Evolutionary conservation across 2,113 vertebrate genomes (phyloP).

Genomic region (Phylloscopus trochiloides): DNA sequence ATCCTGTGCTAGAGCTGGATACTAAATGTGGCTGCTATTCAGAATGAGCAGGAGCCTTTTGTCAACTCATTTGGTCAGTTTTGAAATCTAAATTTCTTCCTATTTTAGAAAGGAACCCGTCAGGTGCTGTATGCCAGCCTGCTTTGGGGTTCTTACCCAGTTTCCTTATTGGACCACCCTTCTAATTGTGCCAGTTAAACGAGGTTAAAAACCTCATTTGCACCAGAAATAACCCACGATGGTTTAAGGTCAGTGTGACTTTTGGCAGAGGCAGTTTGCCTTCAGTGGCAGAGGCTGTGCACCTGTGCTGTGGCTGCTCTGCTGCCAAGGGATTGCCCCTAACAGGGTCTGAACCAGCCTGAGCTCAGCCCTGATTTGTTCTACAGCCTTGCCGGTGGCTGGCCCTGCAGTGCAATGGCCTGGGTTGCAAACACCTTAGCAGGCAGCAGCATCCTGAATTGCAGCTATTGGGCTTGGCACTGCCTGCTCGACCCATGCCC

Average conservation of each 20-base stretch:
- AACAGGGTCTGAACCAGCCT: background rate
- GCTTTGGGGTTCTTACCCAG: background rate
- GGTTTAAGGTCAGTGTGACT: background rate
- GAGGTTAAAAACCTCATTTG: background rate
- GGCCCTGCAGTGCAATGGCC: background rate
- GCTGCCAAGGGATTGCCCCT: background rate
- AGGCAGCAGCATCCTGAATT: background rate
- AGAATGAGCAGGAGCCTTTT: background rate
- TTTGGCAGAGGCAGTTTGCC: background rate
- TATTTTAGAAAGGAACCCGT: background rate
- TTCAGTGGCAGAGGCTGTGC: background rate
- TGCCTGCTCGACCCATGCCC: conserved; percentile 29
- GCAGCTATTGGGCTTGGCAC: background rate
- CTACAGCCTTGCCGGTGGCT: background rate
- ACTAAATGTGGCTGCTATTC: background rate
- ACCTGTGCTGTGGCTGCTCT: background rate
- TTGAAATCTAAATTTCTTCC: background rate
- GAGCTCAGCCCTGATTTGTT: background rate
- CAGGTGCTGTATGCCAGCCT: fast-evolving
- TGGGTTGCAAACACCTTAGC: background rate
- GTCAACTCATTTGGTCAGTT: background rate
- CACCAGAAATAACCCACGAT: background rate
- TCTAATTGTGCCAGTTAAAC: background rate
- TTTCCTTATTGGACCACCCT: background rate
- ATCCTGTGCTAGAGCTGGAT: fast-evolving